Base-by-base conservation (phyloP, 1,140 invertebrate species). In the Camponotus pennsylvanicus region DNA sequence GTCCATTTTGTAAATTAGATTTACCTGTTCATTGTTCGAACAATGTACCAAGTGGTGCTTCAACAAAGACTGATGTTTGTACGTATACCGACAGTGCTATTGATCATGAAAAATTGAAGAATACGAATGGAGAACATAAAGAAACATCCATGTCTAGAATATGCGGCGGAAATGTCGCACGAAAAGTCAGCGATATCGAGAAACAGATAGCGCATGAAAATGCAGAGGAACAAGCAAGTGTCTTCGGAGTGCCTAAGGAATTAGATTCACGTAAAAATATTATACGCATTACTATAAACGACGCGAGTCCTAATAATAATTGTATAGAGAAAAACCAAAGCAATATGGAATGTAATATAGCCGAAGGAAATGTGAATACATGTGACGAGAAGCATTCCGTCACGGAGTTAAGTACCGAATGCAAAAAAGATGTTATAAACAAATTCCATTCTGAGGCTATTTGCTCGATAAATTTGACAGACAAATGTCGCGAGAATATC, bases 1-100 rank as follows among this genome's bases (percentile, higher is more conserved):
- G 94, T 86, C 86, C 78, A 80, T 49, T 80, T 86, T 66, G 57
- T 73, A 77, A 69, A 7, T 55, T 90, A 66, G 79, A 91, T n/a
- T 67, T 63, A 3, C 18, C 82, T 61, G 32, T 34, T 2, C 66
- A 61, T 83, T 52, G 52, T 59, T 37, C 82, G n/a, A 86, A 80
- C 37, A 92, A 89, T 90, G 66, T 73, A 77, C 66, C 85, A 86
- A 91, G 63, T 75, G 89, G 66, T 79, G 87, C 15, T 55, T 75
- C 84, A 18, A 89, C 86, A 80, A 92, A 93, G 89, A 92, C 90
- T 92, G 93, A 93, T 75, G 82, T 71, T 59, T 61, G 57, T 86
- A 64, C n/a, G 21, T 85, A 40, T 89, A 34, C n/a, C 13, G 40
- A 90, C 15, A 83, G 75, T 66, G 73, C 34, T 3, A 78, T 87